Evolutionary conservation across 2,797 vertebrate species (phyloP).

Genomic region (Chelon auratus): DNA sequence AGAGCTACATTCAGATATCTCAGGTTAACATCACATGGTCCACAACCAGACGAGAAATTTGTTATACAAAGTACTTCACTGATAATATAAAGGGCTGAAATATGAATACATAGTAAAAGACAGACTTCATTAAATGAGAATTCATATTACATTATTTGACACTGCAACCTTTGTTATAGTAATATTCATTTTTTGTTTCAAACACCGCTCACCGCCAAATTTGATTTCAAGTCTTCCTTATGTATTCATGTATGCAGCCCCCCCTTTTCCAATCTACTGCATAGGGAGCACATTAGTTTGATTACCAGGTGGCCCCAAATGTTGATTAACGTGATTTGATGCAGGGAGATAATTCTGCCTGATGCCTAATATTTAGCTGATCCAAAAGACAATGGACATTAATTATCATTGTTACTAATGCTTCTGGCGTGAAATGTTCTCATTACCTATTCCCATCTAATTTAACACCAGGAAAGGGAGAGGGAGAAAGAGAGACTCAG

Average conservation of each 20-base stretch:
- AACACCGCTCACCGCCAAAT: slow-evolving; percentile 18
- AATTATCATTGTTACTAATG: slow-evolving; percentile 69
- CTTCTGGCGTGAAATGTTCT: slow-evolving; percentile 67
- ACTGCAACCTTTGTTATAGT: neutral
- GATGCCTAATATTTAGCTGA: slow-evolving; percentile 70
- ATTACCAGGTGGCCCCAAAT: slow-evolving; percentile 73
- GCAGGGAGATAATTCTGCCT: slow-evolving; percentile 65
- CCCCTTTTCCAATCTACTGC: slow-evolving; percentile 36
- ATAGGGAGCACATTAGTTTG: slow-evolving; percentile 54
- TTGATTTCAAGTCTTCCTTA: slow-evolving; percentile 44
- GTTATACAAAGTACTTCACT: neutral
- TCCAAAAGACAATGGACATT: slow-evolving; percentile 75
- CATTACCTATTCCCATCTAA: slow-evolving; percentile 66
- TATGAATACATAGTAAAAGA: neutral
- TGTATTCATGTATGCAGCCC: slow-evolving; percentile 36
- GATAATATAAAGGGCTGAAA: too few relatives aligned
- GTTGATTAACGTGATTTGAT: slow-evolving; percentile 73
- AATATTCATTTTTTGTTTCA: slow-evolving; percentile 32
- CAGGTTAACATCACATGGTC: neutral
- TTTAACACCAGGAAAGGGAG: slow-evolving; percentile 56
- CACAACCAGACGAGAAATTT: neutral
- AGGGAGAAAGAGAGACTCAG: neutral
- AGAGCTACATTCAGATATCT: slow-evolving; percentile 6
- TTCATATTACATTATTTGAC: slow-evolving; percentile 10
- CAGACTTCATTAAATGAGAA: slow-evolving; percentile 7